Evolutionary conservation across 2,797 vertebrate genomes (phyloP), one percentile per base, ranked within the genome.

Genomic region (Chlorospingus flavigularis): DNA sequence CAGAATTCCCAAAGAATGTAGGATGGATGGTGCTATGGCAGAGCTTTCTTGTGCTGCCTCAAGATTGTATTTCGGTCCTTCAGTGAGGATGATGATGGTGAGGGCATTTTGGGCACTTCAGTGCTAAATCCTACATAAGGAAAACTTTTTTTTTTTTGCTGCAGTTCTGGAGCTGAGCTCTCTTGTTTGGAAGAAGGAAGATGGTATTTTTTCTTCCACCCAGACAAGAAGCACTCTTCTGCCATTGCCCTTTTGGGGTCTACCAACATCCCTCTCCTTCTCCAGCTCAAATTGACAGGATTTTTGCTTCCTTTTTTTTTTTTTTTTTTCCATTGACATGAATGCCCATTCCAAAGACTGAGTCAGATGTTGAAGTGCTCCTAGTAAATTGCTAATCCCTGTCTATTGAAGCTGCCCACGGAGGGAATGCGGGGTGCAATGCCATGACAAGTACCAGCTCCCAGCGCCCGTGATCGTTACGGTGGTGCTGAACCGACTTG

Each of bases 391-490:
- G 74, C 81, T 94, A 92, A 96, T 92, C 83, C 83, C 37, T 4
- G 0, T 53, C 80, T 89, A 54, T 72, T 66, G 90, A 93, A 92
- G 79, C 26, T 25, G 61, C 83, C 63, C 74, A 79, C 16, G 19
- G 43, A 19, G 92, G 70, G 94, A 96, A 91, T 63, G 92, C 12
- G 61, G 74, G 85, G 95, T 91, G 94, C n/a, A 11, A 51, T 91
- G 94, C 95, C 96, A 62, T 39, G 62, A 92, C 95, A 97, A 96
- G 95, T 82, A 92, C 65, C 1, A 3, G 50, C 54, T 88, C 92
- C 2, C 12, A 74, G 88, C 2, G 51, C 90, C 83, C 21, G 10
- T 14, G 4, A 62, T 95, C 16, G 33, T 96, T 92, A 17, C 17
- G 0, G 31, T 10, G 89, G 80, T 33, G 95, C 90, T 94, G 89